Conservation (phyloP, 2,888 invertebrate species). For the Orthosia gothica region DNA sequence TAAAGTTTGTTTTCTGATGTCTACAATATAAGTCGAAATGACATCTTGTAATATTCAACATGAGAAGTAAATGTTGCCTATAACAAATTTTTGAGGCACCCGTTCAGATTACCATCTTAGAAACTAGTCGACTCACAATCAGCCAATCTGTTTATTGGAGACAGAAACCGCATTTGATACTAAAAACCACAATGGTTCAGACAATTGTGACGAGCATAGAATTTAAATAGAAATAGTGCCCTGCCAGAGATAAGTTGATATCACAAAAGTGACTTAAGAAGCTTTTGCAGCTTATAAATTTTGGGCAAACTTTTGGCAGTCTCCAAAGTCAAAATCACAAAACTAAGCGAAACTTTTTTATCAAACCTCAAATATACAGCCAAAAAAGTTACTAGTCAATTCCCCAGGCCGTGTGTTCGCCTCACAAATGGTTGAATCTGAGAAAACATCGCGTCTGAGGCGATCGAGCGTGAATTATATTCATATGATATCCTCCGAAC, state of each 20-base stretch:
- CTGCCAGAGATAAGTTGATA: no score
- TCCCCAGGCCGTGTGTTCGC: slow-evolving; percentile 48
- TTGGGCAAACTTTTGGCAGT: no score
- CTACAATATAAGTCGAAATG: no score
- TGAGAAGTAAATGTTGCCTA: no score
- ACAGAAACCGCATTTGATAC: background rate
- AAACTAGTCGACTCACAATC: no score
- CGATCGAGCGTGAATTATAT: slow-evolving; percentile 77
- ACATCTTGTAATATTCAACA: no score
- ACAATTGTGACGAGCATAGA: background rate
- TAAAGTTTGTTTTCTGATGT: background rate
- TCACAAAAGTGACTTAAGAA: no score
- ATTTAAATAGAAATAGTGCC: no score
- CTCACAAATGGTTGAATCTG: slow-evolving; percentile 67
- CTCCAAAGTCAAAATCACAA: background rate
- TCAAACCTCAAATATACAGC: background rate
- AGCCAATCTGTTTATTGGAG: background rate
- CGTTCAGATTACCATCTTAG: no score
- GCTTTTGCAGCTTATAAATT: no score
- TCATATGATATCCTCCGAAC: slow-evolving; percentile 72
- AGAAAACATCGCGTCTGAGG: slow-evolving; percentile 75
- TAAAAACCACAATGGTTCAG: background rate
- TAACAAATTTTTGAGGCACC: no score
- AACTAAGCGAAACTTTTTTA: background rate
- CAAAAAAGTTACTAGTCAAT: slow-evolving; percentile 10